These are phyloP conservation scores for Leptopilina boulardi DNA, from an alignment of 1,140 invertebrate species.

Conservation along the genomic window DNA sequence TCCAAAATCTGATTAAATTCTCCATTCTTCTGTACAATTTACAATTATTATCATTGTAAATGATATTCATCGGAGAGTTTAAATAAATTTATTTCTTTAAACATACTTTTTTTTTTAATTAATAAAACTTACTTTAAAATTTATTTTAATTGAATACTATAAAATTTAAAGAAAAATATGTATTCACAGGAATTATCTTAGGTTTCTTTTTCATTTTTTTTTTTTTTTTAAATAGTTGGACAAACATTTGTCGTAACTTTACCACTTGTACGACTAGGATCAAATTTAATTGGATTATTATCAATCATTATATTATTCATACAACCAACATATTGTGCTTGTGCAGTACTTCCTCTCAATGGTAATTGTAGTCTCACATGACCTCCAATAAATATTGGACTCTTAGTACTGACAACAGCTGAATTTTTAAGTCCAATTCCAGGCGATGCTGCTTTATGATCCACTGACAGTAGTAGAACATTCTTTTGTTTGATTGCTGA, in stretches of 20 bases:
- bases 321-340: conserved; percentile 88
- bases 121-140: neutral
- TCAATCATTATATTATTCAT: conserved; percentile 85
- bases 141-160: conserved; percentile 26
- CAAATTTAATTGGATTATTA: conserved; percentile 78
- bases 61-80: neutral
- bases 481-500: conserved; percentile 90
- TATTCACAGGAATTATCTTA: conserved; percentile 4
- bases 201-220: neutral
- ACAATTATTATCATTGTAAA: neutral
- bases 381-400: conserved; percentile 93
- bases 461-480: conserved; percentile 87
- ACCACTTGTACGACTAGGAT: conserved; percentile 78
- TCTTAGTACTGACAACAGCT: conserved; percentile 85
- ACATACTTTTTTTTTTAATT: neutral
- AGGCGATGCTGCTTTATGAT: conserved; percentile 82
- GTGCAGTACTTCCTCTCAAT: conserved; percentile 78
- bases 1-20: conserved; percentile 60
- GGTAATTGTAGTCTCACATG: conserved; percentile 80
- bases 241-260: conserved; percentile 84
- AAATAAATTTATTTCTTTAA: conserved; percentile 16
- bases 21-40: neutral
- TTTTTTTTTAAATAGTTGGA: conserved; percentile 79
- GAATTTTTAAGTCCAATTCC: conserved; percentile 81
- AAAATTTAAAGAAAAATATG: conserved; percentile 27